Evolutionary conservation across 2,888 invertebrate genomes (phyloP), one percentile per base, ranked within the genome.

Genomic region (Cephus spinipes): DNA sequence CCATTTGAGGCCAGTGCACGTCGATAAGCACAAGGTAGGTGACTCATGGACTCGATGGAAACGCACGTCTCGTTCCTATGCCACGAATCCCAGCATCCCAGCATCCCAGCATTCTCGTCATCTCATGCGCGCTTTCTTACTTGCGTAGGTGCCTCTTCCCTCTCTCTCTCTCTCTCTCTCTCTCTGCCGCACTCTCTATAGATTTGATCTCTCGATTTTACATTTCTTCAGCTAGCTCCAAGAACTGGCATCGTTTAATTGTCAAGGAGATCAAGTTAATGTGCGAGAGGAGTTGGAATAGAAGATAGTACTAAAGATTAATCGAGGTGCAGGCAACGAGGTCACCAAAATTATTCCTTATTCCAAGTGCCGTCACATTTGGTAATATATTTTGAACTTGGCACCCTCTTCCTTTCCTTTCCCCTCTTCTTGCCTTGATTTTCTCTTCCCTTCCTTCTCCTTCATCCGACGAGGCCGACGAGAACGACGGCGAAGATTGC

Each of bases 21-120:
- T 99, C 90, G 98, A 98, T 92, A 98, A 98, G 92, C 96, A 97
- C 92, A 96, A 96, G 95, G 98, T 98, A 94, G 94, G 93, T 90
- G 4, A 40, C 40, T 40, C 40, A 6, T 40, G 40, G 40, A 40
- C 40, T 40, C 15, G 15, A 36, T 36, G 36, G 4, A 36, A 80
- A 81, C 74, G n/a, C 68, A 40, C 74, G 12, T 75, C 11, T n/a
- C n/a, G 12, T 55, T 31, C 55, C 35, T 35, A 11, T 35, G 11
- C 11, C 34, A 11, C 11, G 34, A 4, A 32, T 33, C 68, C 31
- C 76, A n/a, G 69, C 32, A 40, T 15, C 69, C 31, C 76, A 34
- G 75, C 32, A 34, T 11, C n/a, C 32, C 34, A 34, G 9, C 1
- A 34, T 34, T 1, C 9, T 34, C 34, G 9, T 34, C 34, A 11